Evolutionary conservation across 2,888 invertebrate genomes (phyloP), one percentile per base, ranked within the genome.

Genomic region (Phrixothrix hirtus): DNA sequence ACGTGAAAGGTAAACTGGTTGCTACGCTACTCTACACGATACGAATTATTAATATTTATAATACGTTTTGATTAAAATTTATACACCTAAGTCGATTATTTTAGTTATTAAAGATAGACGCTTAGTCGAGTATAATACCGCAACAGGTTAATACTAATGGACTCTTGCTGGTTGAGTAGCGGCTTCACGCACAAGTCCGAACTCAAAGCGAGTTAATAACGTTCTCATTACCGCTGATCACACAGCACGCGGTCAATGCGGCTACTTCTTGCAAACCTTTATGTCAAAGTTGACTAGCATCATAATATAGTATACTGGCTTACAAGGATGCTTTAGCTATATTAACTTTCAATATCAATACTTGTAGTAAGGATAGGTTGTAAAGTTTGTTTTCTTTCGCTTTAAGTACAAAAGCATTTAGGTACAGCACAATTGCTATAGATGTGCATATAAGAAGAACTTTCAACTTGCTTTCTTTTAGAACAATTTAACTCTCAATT

Each of bases 41-140:
- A 48, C 53, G 45, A 57, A 59, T 59, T 57, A 55, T 58, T 59
- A 58, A 60, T 48, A 58, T 51, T 50, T 41, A 47, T 44, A 51
- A 50, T 45, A 49, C 54, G 43, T 30, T 48, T 36, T 44, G 44
- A 36, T 34, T n/a, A n/a, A n/a, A 41, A 32, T 52, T 37, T 35
- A 44, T 31, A 21, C n/a, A n/a, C 36, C 16, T 14, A 2, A n/a
- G 16, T 31, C 25, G 34, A 15, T 45, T 38, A 43, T 48, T 43
- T 44, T 21, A 7, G 29, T 37, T 32, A 44, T 41, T 36, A 42
- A 42, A 16, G 25, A 38, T 32, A 12, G 34, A 36, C 16, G 12
- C 12, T 15, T 16, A 17, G 16, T 17, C 16, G 32, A 12, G 32
- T 11, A 17, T 36, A 7, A 7, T 10, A 30, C 32, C 13, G 56